phyloP scores from a whole-genome alignment of 2,888 invertebrate species.

The Oscheius onirici region DNA sequence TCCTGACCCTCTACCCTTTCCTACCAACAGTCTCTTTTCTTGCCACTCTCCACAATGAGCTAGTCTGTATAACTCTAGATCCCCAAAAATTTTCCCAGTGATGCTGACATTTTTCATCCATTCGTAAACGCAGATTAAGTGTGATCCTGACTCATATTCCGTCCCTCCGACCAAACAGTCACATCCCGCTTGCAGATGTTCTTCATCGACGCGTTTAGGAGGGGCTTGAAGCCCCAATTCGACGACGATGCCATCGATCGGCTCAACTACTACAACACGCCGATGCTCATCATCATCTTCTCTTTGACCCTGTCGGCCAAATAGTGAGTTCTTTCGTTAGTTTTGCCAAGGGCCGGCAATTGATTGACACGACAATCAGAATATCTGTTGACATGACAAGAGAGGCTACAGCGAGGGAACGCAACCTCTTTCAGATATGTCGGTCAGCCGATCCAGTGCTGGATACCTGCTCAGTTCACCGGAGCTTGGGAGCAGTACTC shows the following conservation, averaged over 20 bases:
- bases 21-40: no score
- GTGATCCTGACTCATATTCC: no score
- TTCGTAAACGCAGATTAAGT: no score
- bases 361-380: slow-evolving; percentile 28
- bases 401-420: neutral
- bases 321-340: slow-evolving; percentile 55
- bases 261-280: slow-evolving; percentile 70
- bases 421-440: slow-evolving; percentile 65
- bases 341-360: slow-evolving; percentile 16
- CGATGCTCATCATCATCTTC: slow-evolving; percentile 70
- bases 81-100: no score
- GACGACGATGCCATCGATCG: slow-evolving; percentile 71
- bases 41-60: no score
- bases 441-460: slow-evolving; percentile 71
- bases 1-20: no score
- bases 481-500: slow-evolving; percentile 71
- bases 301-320: slow-evolving; percentile 70
- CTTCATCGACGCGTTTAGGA: slow-evolving; percentile 70
- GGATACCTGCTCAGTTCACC: slow-evolving; percentile 71
- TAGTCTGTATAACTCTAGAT: no score
- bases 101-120: no score
- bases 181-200: slow-evolving; percentile 63
- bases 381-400: neutral
- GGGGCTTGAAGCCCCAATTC: slow-evolving; percentile 70
- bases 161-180: no score